These are phyloP conservation scores for Neria commutata DNA, from an alignment of 2,888 invertebrate species.

Conservation along the genomic window DNA sequence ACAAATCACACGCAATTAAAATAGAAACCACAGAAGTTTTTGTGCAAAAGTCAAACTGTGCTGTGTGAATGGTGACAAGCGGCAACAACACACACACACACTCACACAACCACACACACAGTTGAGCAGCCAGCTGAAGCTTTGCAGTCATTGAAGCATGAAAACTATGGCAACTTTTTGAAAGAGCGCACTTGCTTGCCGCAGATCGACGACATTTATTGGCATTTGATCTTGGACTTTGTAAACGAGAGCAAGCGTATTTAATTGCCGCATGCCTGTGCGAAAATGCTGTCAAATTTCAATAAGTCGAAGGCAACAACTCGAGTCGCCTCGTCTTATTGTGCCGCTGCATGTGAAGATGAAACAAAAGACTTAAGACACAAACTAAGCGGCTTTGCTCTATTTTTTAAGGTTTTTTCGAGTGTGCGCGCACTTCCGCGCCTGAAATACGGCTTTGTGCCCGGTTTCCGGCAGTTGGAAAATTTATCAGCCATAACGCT, in stretches of 20 bases:
- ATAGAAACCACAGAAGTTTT: no score
- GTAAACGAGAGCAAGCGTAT: constrained; percentile 8
- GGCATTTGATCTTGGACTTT: constrained; percentile 17
- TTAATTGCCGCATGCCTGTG: no score
- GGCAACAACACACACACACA: neutral
- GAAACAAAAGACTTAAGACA: constrained; percentile 15
- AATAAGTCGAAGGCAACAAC: no score
- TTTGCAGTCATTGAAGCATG: no score
- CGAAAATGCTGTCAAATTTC: no score
- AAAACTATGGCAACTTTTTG: neutral
- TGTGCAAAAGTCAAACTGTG: no score
- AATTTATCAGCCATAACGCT: neutral
- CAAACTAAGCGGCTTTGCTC: no score
- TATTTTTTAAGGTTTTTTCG: neutral
- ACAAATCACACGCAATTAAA: no score
- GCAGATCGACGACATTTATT: constrained; percentile 15
- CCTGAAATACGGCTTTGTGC: neutral
- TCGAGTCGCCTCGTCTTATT: no score
- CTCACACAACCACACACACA: neutral
- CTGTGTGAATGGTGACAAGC: neutral
- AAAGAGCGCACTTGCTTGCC: neutral
- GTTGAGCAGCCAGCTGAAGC: neutral
- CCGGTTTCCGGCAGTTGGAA: neutral
- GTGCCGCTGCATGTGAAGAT: no score
- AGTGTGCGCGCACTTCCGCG: neutral